Base-by-base conservation (phyloP, 1,140 invertebrate species). In the Gryon sp. region DNA sequence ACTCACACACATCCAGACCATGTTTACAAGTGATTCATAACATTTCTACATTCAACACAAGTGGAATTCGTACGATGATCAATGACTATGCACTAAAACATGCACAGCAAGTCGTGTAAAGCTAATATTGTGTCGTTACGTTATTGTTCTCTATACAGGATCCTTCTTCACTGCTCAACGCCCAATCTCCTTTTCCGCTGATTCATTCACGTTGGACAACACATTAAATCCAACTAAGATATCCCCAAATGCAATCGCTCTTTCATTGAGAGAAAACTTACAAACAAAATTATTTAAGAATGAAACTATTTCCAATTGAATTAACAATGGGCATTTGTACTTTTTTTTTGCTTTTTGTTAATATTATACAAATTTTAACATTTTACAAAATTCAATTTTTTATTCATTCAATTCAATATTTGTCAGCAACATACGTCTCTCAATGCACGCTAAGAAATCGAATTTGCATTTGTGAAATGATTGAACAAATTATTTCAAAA, bases 11-110 rank as follows among this genome's bases (percentile, higher is more conserved):
- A 76, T 55, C 41, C 70, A 76, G 28, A 53, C 36, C 14, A 19
- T 53, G 46, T 34, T 75, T 66, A 63, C 55, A 69, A 76, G 60
- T 72, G 65, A 75, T 72, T 76, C 63, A 68, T 41, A 74, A 66
- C 55, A 16, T 57, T 45, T 48, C 41, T 75, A 78, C 62, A 81
- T 77, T 66, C 79, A 78, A 83, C 73, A 70, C 48, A 59, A 57
- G 65, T 84, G 76, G 65, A 72, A 78, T 74, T 28, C 62, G 34
- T 66, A 52, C 65, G 50, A 81, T 82, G 68, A 83, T 84, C 80
- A 81, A 83, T 59, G 82, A 83, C 86, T 88, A 89, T 89, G 86
- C 87, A 89, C 82, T 89, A 89, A 89, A 89, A 89, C 86, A 89
- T 87, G 88, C 87, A 87, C 80, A 88, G 84, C 80, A 70, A 84